phyloP scores from a whole-genome alignment of 2,797 vertebrate species.

The Pempheris klunzingeri region DNA sequence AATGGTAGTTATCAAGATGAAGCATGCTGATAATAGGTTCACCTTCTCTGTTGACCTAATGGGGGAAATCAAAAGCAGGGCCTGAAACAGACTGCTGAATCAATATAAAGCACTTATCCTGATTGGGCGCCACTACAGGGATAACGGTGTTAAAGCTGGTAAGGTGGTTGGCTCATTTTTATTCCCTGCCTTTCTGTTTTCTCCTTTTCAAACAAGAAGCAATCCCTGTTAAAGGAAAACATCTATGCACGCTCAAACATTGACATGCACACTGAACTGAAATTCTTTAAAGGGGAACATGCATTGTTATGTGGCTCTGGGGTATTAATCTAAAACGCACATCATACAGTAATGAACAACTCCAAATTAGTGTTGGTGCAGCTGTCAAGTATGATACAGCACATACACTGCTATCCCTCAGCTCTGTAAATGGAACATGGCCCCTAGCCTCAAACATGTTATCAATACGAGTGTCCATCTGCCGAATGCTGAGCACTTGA shows the following conservation, averaged over 20 bases:
- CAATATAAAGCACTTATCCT: slow-evolving; percentile 83
- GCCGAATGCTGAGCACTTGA: slow-evolving; percentile 62
- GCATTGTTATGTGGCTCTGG: slow-evolving; percentile 12
- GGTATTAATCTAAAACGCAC: slow-evolving; percentile 34
- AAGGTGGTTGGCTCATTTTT: slow-evolving; percentile 59
- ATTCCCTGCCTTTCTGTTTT: slow-evolving; percentile 47
- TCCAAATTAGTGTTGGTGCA: slow-evolving; percentile 43
- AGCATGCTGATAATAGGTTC: slow-evolving; percentile 77
- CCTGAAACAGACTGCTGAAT: slow-evolving; percentile 73
- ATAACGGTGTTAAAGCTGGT: slow-evolving; percentile 69
- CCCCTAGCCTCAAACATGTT: slow-evolving; percentile 57
- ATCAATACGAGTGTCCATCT: slow-evolving; percentile 68
- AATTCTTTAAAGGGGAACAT: slow-evolving; percentile 12
- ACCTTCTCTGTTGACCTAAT: slow-evolving; percentile 79
- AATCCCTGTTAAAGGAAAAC: slow-evolving; percentile 48
- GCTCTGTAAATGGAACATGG: slow-evolving; percentile 61
- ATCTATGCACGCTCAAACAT: slow-evolving; percentile 30
- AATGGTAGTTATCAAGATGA: slow-evolving; percentile 74
- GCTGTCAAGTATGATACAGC: slow-evolving; percentile 43
- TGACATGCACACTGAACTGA: not conserved
- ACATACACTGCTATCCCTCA: slow-evolving; percentile 31
- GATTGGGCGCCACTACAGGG: slow-evolving; percentile 79
- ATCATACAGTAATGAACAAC: slow-evolving; percentile 25
- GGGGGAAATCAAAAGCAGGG: slow-evolving; percentile 77
- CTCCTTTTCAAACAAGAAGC: slow-evolving; percentile 47